phyloP scores from a whole-genome alignment of 1,140 invertebrate species.

The Brachystomella parvula region DNA sequence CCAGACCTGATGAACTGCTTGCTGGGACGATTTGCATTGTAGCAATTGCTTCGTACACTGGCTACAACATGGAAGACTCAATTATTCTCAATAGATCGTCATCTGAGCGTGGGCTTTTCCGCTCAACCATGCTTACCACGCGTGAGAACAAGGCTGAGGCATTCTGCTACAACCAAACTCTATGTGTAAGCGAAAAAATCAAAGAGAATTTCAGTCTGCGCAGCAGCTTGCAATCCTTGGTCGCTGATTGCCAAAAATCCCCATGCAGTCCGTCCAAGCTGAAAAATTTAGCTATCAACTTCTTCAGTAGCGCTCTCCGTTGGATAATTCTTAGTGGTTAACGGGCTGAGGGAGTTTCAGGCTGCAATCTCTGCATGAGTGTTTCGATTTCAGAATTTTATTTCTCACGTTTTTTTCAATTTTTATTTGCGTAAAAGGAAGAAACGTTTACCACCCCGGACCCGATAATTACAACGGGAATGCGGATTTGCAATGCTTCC shows the following conservation, averaged over 20 bases:
- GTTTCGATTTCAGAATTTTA: not conserved
- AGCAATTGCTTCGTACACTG: conserved; percentile 94
- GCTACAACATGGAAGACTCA: conserved; percentile 98
- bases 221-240: no score
- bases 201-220: not conserved
- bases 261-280: no score
- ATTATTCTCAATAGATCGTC: conserved; percentile 95
- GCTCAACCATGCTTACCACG: conserved; percentile 93
- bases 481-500: not conserved
- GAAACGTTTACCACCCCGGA: not conserved
- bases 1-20: conserved; percentile 87
- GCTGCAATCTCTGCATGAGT: no score
- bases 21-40: conserved; percentile 95
- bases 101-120: conserved; percentile 95
- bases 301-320: no score
- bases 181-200: no score
- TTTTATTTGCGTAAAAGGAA: not conserved
- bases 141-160: conserved; percentile 89
- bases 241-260: no score
- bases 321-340: no score
- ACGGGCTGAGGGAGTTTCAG: no score
- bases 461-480: not conserved
- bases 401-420: not conserved
- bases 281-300: not conserved
- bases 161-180: no score